Percentiles rank a stretch among this genome's conserved stretches.
Conservation (phyloP, 2,113 vertebrate genomes). For the Sceloporus tristichus region DNA sequence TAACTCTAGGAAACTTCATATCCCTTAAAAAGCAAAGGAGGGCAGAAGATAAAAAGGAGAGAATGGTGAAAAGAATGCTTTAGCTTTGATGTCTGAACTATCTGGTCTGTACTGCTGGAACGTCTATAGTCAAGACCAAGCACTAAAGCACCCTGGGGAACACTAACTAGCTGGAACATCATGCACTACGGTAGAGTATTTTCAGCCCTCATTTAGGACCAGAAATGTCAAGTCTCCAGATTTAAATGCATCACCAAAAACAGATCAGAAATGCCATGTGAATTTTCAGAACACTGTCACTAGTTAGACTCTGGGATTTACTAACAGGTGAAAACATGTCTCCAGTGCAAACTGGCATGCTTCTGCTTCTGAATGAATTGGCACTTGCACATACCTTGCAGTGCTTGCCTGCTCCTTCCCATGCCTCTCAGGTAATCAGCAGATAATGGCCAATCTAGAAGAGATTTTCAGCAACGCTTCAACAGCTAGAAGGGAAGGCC, state of each 20-base stretch:
- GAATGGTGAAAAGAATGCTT: slow-evolving; percentile 5
- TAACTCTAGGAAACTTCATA: not conserved
- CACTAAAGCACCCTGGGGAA: slow-evolving; percentile 13
- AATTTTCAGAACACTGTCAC: not conserved
- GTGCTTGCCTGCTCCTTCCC: not conserved
- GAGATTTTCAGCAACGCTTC: not conserved
- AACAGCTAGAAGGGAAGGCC: not conserved
- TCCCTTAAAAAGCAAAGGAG: not conserved
- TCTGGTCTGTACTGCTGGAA: slow-evolving; percentile 9
- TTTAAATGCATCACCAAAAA: slow-evolving; percentile 3
- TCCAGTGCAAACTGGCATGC: not conserved
- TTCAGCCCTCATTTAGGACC: not conserved
- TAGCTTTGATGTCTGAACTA: slow-evolving; percentile 15
- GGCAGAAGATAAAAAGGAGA: not conserved
- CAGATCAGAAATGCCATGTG: not conserved
- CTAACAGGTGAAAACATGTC: not conserved
- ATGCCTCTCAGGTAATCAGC: not conserved
- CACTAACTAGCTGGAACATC: slow-evolving; percentile 20
- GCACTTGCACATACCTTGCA: not conserved
- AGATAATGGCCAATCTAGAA: not conserved
- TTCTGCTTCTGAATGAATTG: not conserved
- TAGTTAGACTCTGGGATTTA: not conserved
- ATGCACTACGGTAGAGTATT: slow-evolving; percentile 2
- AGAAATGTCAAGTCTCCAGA: not conserved
- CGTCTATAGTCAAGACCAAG: not conserved